phyloP scores from a whole-genome alignment of 2,797 vertebrate species.

The Danio choprae region DNA sequence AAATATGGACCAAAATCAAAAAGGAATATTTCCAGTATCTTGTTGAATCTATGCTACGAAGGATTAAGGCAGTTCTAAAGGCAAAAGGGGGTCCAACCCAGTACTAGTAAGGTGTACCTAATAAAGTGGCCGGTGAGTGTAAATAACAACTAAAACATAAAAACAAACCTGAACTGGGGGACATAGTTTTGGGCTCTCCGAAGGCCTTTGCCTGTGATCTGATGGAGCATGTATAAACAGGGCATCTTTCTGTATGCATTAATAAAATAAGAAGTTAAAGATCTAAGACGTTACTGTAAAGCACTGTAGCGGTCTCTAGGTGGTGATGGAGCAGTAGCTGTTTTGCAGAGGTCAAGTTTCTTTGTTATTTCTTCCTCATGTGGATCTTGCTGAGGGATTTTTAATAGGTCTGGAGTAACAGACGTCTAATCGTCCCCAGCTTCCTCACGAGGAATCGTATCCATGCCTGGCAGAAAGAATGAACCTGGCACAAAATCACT shows the following conservation, averaged over 20 bases:
- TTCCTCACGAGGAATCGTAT: constrained; percentile 19
- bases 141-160: too few relatives aligned
- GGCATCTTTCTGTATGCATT: background rate
- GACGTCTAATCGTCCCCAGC: constrained; percentile 53
- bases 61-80: too few relatives aligned
- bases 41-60: too few relatives aligned
- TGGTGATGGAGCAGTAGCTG: background rate
- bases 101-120: too few relatives aligned
- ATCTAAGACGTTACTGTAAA: constrained; percentile 7
- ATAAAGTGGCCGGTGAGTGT: too few relatives aligned
- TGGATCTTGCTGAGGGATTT: constrained; percentile 46
- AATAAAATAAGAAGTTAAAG: background rate
- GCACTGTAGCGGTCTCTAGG: constrained; percentile 5
- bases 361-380: constrained; percentile 17
- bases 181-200: too few relatives aligned
- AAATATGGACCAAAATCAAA: too few relatives aligned
- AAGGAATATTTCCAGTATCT: too few relatives aligned
- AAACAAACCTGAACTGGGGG: too few relatives aligned
- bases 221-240: background rate
- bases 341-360: constrained; percentile 36
- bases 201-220: too few relatives aligned
- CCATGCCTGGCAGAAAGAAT: constrained; percentile 20
- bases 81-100: too few relatives aligned
- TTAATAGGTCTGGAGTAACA: constrained; percentile 59
- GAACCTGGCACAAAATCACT: constrained; percentile 36